phyloP scores from a whole-genome alignment of 2,113 vertebrate species.

The Takifugu bimaculatus region DNA sequence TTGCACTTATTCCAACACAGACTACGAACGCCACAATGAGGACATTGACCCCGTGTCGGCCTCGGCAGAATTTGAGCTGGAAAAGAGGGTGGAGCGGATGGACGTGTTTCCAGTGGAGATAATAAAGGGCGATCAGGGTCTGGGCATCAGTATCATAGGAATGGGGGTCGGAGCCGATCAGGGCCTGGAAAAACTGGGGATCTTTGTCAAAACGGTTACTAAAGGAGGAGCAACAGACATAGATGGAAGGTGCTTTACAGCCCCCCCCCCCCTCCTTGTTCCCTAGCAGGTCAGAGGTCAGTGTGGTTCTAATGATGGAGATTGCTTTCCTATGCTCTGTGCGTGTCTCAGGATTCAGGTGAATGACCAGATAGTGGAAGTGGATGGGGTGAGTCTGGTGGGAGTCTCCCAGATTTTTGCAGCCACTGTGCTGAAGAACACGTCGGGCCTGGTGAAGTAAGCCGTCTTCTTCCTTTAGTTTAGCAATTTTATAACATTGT shows the following conservation, averaged over 20 bases:
- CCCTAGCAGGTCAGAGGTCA: neutral
- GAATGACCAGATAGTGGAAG: slow-evolving; percentile 92
- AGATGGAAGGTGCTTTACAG: slow-evolving; percentile 78
- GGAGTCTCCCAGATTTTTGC: slow-evolving; percentile 90
- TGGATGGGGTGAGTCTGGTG: slow-evolving; percentile 85
- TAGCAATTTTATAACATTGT: no score
- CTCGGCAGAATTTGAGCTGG: slow-evolving; percentile 88
- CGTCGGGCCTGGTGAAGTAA: slow-evolving; percentile 85
- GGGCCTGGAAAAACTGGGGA: slow-evolving; percentile 88
- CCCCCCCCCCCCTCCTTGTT: neutral
- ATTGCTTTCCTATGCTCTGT: neutral
- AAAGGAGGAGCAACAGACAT: slow-evolving; percentile 82
- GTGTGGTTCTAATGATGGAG: neutral
- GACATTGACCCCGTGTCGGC: slow-evolving; percentile 88
- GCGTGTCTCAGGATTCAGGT: slow-evolving; percentile 79
- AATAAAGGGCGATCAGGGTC: slow-evolving; percentile 85
- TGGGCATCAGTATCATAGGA: slow-evolving; percentile 91
- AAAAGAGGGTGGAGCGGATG: slow-evolving; percentile 91
- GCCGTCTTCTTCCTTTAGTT: slow-evolving; percentile 5
- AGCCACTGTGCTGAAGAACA: slow-evolving; percentile 88
- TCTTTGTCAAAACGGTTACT: slow-evolving; percentile 90
- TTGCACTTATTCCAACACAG: slow-evolving; percentile 82
- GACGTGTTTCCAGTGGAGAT: slow-evolving; percentile 87
- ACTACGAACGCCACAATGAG: slow-evolving; percentile 86
- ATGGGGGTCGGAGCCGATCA: slow-evolving; percentile 92